These are phyloP conservation scores for Ochotona curzoniae DNA, from an alignment of 2,113 vertebrate species.

Conservation along the genomic window DNA sequence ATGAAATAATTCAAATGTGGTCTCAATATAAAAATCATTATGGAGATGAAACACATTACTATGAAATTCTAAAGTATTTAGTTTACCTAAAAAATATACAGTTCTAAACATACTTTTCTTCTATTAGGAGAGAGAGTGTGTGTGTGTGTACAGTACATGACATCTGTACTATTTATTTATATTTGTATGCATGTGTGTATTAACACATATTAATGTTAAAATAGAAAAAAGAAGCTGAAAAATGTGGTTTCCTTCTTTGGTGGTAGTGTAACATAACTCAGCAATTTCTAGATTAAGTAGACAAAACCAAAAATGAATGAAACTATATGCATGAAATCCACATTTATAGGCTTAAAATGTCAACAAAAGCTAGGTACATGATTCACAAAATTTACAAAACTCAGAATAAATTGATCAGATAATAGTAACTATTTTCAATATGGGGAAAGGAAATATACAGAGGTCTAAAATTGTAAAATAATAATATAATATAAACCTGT, in stretches of 20 bases:
- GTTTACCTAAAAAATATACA: neutral
- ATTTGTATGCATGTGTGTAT: too few relatives aligned
- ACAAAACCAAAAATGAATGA: neutral
- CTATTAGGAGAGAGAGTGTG: neutral
- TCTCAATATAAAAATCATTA: neutral
- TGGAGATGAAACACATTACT: constrained; percentile 4
- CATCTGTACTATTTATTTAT: too few relatives aligned
- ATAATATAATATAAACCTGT: neutral
- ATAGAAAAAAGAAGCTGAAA: neutral
- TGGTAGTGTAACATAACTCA: neutral
- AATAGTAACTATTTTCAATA: neutral
- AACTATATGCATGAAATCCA: neutral
- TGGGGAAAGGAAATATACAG: neutral
- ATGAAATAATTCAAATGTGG: constrained; percentile 10
- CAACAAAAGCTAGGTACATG: neutral
- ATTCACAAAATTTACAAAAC: constrained; percentile 9
- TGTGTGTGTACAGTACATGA: too few relatives aligned
- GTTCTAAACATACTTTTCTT: neutral
- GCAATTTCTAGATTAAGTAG: neutral
- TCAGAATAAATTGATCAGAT: constrained; percentile 7
- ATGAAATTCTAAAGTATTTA: neutral
- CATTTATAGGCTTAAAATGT: neutral
- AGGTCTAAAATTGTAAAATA: neutral
- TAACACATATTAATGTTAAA: too few relatives aligned
- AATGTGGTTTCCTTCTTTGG: neutral